phyloP scores from a whole-genome alignment of 2,797 vertebrate species.

The Cichlasoma orientale region DNA sequence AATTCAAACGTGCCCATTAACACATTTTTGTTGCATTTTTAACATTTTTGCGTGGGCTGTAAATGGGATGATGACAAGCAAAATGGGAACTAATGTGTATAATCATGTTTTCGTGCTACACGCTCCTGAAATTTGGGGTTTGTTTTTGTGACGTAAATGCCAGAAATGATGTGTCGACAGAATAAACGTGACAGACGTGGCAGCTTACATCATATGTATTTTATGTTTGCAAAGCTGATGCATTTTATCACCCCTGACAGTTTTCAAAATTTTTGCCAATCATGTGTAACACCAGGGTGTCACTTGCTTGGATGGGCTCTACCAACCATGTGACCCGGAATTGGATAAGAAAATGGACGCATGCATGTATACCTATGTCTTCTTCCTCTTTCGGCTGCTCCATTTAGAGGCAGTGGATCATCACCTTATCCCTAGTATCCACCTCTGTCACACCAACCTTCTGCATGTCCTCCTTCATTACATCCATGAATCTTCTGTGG shows the following conservation, averaged over 20 bases:
- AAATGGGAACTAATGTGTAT: conserved; percentile 52
- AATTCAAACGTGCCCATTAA: conserved; percentile 49
- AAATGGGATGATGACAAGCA: conserved; percentile 40
- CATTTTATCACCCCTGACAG: background rate
- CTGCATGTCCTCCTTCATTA: too few relatives aligned
- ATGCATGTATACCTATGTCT: background rate
- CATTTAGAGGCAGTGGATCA: too few relatives aligned
- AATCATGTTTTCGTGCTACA: conserved; percentile 41
- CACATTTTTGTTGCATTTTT: conserved; percentile 63
- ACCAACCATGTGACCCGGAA: background rate
- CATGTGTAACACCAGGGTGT: background rate
- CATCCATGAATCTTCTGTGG: too few relatives aligned
- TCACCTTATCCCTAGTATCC: too few relatives aligned
- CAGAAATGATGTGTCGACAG: conserved; percentile 22
- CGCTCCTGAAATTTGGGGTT: conserved; percentile 29
- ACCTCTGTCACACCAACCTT: too few relatives aligned
- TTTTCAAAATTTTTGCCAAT: background rate
- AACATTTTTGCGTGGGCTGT: conserved; percentile 47
- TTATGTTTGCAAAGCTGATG: background rate
- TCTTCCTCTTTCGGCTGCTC: too few relatives aligned
- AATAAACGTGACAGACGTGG: conserved; percentile 3
- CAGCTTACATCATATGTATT: conserved; percentile 7
- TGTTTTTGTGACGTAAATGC: conserved; percentile 41
- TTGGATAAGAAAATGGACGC: background rate
- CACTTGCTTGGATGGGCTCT: background rate